phyloP scores from a whole-genome alignment of 2,113 vertebrate species.

The Apteryx owenii region DNA sequence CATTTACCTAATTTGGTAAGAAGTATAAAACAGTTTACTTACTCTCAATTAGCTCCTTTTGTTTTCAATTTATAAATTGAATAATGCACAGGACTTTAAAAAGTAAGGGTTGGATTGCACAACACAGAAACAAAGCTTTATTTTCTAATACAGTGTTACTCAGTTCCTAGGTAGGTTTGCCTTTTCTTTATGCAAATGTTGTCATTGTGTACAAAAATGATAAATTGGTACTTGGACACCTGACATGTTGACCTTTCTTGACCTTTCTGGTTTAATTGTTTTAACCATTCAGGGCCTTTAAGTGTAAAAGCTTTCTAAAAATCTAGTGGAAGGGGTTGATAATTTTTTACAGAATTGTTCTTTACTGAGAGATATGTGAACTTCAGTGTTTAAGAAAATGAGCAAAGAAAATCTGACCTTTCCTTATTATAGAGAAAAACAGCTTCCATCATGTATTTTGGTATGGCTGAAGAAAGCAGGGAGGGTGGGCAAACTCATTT shows the following conservation, averaged over 20 bases:
- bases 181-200: not conserved
- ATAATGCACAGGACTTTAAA: not conserved
- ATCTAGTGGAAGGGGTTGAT: not conserved
- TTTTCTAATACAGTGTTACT: not conserved
- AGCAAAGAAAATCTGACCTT: not conserved
- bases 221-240: not conserved
- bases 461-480: not conserved
- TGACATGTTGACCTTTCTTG: not conserved
- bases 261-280: not conserved
- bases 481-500: not conserved
- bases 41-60: not conserved
- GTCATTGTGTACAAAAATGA: not conserved
- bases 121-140: not conserved
- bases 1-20: not conserved
- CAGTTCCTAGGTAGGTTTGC: not conserved
- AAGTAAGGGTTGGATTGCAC: not conserved
- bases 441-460: not conserved
- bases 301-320: not conserved
- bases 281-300: not conserved
- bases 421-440: not conserved
- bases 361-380: not conserved
- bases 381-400: not conserved
- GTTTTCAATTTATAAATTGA: not conserved
- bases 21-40: not conserved
- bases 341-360: not conserved